Evolutionary conservation across 2,113 vertebrate species (phyloP), one percentile per base, ranked within the genome.

Genomic region (Dicerorhinus sumatrensis): DNA sequence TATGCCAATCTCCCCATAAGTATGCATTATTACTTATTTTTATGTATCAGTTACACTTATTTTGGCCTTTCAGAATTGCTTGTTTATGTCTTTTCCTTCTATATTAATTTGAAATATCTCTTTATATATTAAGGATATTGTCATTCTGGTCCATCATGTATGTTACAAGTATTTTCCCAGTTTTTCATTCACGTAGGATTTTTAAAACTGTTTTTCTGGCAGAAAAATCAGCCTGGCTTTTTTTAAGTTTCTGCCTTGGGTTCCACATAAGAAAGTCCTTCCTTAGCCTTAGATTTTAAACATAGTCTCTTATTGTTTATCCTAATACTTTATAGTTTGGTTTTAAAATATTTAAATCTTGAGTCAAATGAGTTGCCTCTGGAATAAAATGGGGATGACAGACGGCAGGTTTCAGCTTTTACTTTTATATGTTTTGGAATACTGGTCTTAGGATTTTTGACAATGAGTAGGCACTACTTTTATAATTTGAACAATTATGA

Each of bases 331-430:
- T 79, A 12, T 5, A 14, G 20, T 67, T 56, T 94, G 18, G 5
- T 73, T 72, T 96, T 76, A 27, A 95, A 75, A 79, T 48, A 54
- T 73, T 73, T 80, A 84, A 76, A 56, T 85, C n/a, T 90, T 93
- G 46, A 54, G 46, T 89, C 54, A 54, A 58, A 70, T 46, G 18
- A 58, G 70, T 86, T 86, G 39, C 58, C 21, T 67, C 56, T 62
- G 11, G 25, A 36, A 86, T 17, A 56, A 21, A 67, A n/a, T 2
- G 20, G 17, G 76, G 27, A 42, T 60, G 20, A 95, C 16, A 73
- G 92, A 62, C 8, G 8, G 4, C 2, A 79, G 56, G 16, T 81
- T 89, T 77, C 16, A 62, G 39, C 23, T 27, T 83, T 91, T 17
- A 60, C 36, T 81, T 93, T 39, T 33, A 58, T 31, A 48, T 10